Base-by-base conservation (phyloP, 1,140 invertebrate species). In the Pseudoatta argentina region DNA sequence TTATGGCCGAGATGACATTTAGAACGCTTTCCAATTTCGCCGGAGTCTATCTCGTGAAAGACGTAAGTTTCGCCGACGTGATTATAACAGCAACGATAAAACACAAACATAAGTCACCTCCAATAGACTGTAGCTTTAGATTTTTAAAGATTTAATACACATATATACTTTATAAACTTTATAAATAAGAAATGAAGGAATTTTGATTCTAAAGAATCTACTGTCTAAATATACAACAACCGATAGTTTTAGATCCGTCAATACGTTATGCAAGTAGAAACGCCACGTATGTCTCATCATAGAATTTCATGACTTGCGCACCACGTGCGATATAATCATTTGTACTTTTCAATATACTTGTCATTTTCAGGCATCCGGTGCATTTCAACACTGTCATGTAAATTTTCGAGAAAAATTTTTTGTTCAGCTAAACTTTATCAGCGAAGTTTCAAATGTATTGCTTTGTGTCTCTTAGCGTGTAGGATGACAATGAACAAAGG, bases 1-100 rank as follows among this genome's bases (percentile, higher is more conserved):
- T 89, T 88, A 81, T 77, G 86, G 86, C 59, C 69, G 77, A 88
- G 67, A 67, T 87, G 86, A 89, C 87, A 89, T 89, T 89, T 86
- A 59, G 86, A 86, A 86, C 88, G 83, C 86, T 87, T 87, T 86
- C 86, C 86, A 91, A 89, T 87, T 90, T 86, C 69, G 48, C 76
- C 39, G 73, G 63, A 78, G 57, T 55, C 48, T 30, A 39, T 44
- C 51, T 51, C 77, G 48, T n/a, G 30, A 71, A 64, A 81, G 51
- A 81, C 64, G 78, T 81, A 81, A 81, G 64, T 81, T 81, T 81
- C 24, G 51, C 24, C 64, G 51, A 57, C 51, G 2, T 21, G 57
- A 57, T 4, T 48, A 64, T 27, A 48, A n/a, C 55, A 39, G 57
- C 27, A 21, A 14, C 3, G 30, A 59, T 34, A 61, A 53, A 76